Evolutionary conservation across 2,888 invertebrate species (phyloP), one percentile per base, ranked within the genome.

Genomic region (Argyresthia albistria): DNA sequence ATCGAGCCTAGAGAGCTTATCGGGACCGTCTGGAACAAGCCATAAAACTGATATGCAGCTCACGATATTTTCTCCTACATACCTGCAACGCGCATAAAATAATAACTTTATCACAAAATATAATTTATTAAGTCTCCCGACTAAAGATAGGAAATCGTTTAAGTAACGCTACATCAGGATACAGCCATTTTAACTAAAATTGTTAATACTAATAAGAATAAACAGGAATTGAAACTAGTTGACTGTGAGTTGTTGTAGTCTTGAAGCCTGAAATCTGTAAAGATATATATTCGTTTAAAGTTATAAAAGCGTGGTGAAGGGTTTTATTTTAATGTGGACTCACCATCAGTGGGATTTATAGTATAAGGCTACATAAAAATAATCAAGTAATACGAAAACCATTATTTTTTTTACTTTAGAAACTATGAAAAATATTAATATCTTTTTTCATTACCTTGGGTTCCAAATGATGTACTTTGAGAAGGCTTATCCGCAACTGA

Each of bases 191-290:
- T 4, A 35, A 35, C 14, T 7, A 15, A 43, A 42, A 42, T 37
- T 15, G 35, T 8, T 51, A 51, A 35, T 15, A 45, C 51, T 45
- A 51, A 35, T 43, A 43, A 25, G 4, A 42, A 11, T 36, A 14
- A 15, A 15, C n/a, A 8, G 12, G 43, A 42, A 25, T 15, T 15
- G 15, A 77, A 25, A 7, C 25, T 46, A 64, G 54, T 59, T 64
- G 35, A 73, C 83, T 56, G 16, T 46, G 46, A n/a, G 36, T 65
- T 64, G 70, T 79, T 84, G 76, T 76, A 83, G 69, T 86, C 84
- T 76, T 87, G 86, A 76, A 87, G 73, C 66, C 86, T 81, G 79
- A 86, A 87, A 84, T 87, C 86, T 87, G 62, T 77, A 77, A 73
- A 73, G 46, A 54, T 43, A 25, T 4, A 25, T 25, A 25, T 25